Conservation (phyloP, 2,888 invertebrate species). For the Holacanthella duospinosa region DNA sequence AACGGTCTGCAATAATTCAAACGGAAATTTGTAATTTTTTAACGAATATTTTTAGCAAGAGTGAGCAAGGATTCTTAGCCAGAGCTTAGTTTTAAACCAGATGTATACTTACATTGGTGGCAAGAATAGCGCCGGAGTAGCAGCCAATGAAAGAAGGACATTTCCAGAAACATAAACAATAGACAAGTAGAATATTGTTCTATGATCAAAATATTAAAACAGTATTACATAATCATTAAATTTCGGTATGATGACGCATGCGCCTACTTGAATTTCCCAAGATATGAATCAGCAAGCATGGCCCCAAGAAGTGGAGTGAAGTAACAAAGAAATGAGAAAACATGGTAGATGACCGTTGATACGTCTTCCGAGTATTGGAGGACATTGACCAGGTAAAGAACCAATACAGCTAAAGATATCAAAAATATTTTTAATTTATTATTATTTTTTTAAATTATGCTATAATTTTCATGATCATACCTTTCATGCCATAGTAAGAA, state of each 20-base stretch:
- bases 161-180: conserved; percentile 47
- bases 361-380: conserved; percentile 59
- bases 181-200: conserved; percentile 48
- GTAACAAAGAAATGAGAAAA: conserved; percentile 79
- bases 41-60: too few species aligned
- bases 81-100: neutral
- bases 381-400: conserved; percentile 74
- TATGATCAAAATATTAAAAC: too few species aligned
- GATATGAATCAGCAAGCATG: conserved; percentile 80
- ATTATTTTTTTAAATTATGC: too few species aligned
- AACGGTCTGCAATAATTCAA: conserved; percentile 43
- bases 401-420: conserved; percentile 64
- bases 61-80: too few species aligned
- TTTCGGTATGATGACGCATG: neutral
- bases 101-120: conserved; percentile 19
- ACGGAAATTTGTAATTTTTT: too few species aligned
- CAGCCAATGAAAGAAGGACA: conserved; percentile 44
- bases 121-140: conserved; percentile 39
- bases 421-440: too few species aligned
- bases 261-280: conserved; percentile 68
- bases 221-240: too few species aligned
- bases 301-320: conserved; percentile 82
- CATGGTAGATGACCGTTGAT: conserved; percentile 78
- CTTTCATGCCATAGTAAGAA: conserved; percentile 92
- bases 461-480: conserved; percentile 45